These are phyloP conservation scores for Microcebus lehilahytsara DNA, from an alignment of 2,113 vertebrate genomes.

Conservation along the genomic window DNA sequence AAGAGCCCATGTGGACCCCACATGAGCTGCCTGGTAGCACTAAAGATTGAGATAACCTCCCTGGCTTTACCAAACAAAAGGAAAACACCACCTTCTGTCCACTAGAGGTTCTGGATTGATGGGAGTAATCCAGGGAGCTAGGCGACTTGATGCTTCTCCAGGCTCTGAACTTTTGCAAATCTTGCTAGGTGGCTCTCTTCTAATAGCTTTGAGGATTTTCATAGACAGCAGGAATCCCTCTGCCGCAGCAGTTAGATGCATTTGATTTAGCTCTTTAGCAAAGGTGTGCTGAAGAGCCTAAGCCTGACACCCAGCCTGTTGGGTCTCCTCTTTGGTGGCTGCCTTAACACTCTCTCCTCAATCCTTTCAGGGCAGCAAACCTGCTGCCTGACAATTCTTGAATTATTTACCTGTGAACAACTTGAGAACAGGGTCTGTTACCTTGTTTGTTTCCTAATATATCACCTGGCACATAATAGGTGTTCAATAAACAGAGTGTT, in stretches of 20 bases:
- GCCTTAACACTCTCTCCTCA: background rate
- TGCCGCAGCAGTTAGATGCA: background rate
- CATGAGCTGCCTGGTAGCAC: background rate
- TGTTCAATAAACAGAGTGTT: background rate
- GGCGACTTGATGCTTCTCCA: background rate
- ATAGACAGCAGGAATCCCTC: slow-evolving; percentile 58
- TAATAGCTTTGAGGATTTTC: background rate
- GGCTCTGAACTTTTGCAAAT: background rate
- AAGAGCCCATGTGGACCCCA: background rate
- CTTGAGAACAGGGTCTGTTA: background rate
- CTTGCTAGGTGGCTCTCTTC: background rate
- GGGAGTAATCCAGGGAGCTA: rapidly evolving
- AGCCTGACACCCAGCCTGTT: background rate
- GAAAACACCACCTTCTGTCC: background rate
- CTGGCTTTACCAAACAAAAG: background rate
- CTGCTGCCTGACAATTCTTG: background rate
- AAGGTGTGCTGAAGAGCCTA: background rate
- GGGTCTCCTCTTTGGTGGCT: background rate
- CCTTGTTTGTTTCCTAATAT: background rate
- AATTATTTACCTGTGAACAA: background rate
- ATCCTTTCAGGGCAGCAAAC: background rate
- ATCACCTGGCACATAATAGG: background rate
- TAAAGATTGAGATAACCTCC: background rate
- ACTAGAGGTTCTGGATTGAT: background rate
- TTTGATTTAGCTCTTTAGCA: background rate